Evolutionary conservation across 2,888 invertebrate genomes (phyloP), one percentile per base, ranked within the genome.

Genomic region (Eristalinus sepulchralis): DNA sequence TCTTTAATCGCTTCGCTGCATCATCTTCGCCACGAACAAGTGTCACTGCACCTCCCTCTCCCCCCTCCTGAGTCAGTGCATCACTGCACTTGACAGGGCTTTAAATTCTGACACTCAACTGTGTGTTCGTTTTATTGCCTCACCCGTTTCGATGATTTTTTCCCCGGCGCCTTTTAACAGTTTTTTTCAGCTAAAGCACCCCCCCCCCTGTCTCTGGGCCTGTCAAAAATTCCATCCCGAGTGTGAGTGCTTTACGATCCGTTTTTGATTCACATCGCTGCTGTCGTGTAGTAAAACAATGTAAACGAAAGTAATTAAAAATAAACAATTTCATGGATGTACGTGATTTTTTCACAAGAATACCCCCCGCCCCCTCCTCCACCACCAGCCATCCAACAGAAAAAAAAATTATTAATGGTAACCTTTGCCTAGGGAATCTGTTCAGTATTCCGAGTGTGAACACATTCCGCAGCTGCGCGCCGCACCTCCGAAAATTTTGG

Each of bases 301-400:
- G 86, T 86, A 78, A 83, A 83, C 86, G 83, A 83, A 82, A 71
- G 78, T 86, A 86, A 86, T 86, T 86, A 83, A 86, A 86, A 86
- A 83, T 75, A 83, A 86, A 86, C 83, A 83, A 75, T 75, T 75
- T 67, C 62, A 24, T 47, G 59, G 66, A 60, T 70, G 77, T 70
- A 86, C 82, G 85, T 86, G 85, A 78, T 78, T 82, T 78, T 77
- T 76, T 62, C 57, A 34, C 39, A 33, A 59, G 11, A 66, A 64
- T 6, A n/a, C 39, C n/a, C 36, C 36, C 4, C n/a, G 13, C 39
- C 0, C 17, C 39, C 39, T 3, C 1, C 13, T 11, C 39, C 2
- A 0, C 11, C 13, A 13, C 13, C n/a, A 11, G 13, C 13, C 39
- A 3, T 57, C 57, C 17, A 60, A 27, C n/a, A 1, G 1, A 39